Conservation (phyloP, 2,888 invertebrate species). For the Microdon myrmicae region DNA sequence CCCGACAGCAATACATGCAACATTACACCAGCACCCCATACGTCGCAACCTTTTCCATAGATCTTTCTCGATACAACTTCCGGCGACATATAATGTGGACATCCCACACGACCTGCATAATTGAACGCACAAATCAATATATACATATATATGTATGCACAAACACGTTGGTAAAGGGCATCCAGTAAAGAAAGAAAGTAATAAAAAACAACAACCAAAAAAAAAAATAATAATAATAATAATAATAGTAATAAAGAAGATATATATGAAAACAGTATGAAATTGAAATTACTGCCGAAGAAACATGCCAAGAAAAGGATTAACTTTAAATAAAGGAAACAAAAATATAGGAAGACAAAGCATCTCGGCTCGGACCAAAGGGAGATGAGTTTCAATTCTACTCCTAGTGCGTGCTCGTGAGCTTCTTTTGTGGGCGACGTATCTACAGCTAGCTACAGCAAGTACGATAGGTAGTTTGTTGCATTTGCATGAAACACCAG, state of each 20-base stretch:
- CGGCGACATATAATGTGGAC: constrained; percentile 98
- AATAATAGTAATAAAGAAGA: too few relatives aligned
- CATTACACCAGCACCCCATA: constrained; percentile 97
- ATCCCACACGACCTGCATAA: constrained; percentile 86
- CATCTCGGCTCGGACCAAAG: constrained; percentile 23
- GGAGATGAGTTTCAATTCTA: constrained; percentile 40
- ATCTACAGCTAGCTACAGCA: constrained; percentile 24
- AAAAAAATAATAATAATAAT: too few relatives aligned
- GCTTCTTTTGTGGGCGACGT: too few relatives aligned
- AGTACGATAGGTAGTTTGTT: constrained; percentile 31
- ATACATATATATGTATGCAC: not conserved
- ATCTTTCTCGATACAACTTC: constrained; percentile 92
- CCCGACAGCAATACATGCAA: constrained; percentile 94
- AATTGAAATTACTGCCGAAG: constrained; percentile 41
- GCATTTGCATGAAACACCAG: constrained; percentile 38
- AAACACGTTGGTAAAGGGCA: not conserved
- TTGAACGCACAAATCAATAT: constrained; percentile 20
- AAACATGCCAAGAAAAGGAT: constrained; percentile 43
- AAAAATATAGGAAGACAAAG: constrained; percentile 44
- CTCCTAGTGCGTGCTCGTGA: constrained; percentile 29
- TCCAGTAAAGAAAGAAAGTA: not conserved
- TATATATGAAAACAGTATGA: too few relatives aligned
- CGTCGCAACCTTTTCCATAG: constrained; percentile 94
- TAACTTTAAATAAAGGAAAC: constrained; percentile 44
- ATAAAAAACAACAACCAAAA: too few relatives aligned